Base-by-base conservation (phyloP, 2,888 invertebrate genomes). In the Troilus luridus region DNA sequence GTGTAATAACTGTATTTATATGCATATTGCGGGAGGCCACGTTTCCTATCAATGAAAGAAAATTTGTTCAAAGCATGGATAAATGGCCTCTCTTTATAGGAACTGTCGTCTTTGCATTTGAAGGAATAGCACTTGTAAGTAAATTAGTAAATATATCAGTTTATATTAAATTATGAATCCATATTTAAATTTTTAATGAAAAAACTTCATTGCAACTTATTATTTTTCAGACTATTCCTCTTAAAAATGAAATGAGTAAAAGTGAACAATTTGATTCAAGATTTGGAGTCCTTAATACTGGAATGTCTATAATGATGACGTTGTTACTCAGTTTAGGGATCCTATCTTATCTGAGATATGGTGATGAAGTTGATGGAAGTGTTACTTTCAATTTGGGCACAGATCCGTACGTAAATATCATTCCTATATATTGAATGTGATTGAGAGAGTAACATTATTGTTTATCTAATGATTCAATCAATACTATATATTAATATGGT, bases 31-130 rank as follows among this genome's bases (percentile, higher is more conserved):
- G 59, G 24, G 67, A 72, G 77, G 58, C 77, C n/a, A 56, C 56
- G 2, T 67, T 90, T 64, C 56, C 90, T n/a, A 95, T 95, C 72
- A 56, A 19, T 85, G 85, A 85, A 56, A 95, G 97, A 92, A 94
- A 94, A 0, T 96, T 96, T 92, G 94, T 97, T 21, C 96, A 96
- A 0, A 88, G 92, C 27, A 92, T 92, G 91, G 93, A 94, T 91
- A 95, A 95, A 92, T 94, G 97, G 92, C 99, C 99, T 0, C 95
- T 99, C 21, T 99, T 97, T 94, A 98, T 99, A 94, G 99, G 99
- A 88, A 99, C 99, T 0, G 98, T 98, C 56, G 96, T 99, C 91
- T 99, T 98, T 94, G 98, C 99, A 8, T 99, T 99, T 94, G 99
- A 99, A 95, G 99, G 99, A 92, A 99, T 99, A 93, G 97, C 97